phyloP scores from a whole-genome alignment of 2,113 vertebrate species.

The Phrynocephalus versicolor region DNA sequence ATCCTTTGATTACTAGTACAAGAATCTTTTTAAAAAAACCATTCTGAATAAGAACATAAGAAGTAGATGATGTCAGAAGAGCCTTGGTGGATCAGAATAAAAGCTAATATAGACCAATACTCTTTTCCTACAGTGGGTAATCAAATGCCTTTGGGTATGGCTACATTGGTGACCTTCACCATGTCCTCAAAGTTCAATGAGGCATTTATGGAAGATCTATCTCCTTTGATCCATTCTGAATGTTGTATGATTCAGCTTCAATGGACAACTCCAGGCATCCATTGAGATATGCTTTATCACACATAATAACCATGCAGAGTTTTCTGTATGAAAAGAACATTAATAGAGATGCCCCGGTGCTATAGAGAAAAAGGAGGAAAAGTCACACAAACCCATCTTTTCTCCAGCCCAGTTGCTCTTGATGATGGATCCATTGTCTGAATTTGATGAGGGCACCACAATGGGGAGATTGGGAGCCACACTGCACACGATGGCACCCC shows the following conservation, averaged over 20 bases:
- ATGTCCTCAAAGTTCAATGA: neutral
- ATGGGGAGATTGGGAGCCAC: slow-evolving; percentile 92
- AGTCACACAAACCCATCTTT: slow-evolving; percentile 84
- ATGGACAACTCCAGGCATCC: no score
- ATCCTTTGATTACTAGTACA: neutral
- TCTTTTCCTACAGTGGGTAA: neutral
- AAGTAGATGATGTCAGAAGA: neutral
- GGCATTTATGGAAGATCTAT: neutral
- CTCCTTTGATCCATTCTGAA: no score
- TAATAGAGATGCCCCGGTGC: neutral
- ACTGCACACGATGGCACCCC: slow-evolving; percentile 88
- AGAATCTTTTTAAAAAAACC: neutral
- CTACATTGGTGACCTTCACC: neutral
- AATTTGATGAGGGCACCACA: slow-evolving; percentile 75
- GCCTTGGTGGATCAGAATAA: neutral
- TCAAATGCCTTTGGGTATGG: neutral
- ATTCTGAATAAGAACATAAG: neutral
- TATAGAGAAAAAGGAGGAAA: neutral
- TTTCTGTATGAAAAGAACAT: neutral
- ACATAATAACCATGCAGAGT: neutral
- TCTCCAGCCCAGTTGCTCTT: slow-evolving; percentile 91
- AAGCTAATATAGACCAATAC: neutral
- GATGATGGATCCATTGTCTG: slow-evolving; percentile 85
- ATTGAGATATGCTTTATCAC: neutral
- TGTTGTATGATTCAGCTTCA: no score